phyloP scores from a whole-genome alignment of 2,113 vertebrate genomes.

The Plotosus lineatus region DNA sequence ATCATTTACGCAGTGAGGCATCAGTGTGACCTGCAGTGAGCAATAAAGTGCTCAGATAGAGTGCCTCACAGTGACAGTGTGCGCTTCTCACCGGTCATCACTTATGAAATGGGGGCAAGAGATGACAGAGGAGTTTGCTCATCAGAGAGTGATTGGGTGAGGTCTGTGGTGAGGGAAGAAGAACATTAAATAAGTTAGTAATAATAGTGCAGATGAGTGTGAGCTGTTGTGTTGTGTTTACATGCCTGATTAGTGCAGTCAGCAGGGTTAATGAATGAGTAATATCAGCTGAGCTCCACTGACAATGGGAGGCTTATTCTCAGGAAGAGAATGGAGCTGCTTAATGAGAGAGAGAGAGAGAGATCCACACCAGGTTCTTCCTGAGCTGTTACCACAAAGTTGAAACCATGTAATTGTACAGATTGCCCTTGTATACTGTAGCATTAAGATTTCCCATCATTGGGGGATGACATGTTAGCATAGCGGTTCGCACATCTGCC shows the following conservation, averaged over 20 bases:
- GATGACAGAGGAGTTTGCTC: conserved; percentile 49
- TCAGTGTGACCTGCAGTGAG: conserved; percentile 63
- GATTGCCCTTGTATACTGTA: not conserved
- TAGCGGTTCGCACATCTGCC: too few relatives aligned
- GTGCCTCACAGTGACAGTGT: conserved; percentile 51
- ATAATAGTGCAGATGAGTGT: conserved; percentile 43
- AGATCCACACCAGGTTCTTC: not conserved
- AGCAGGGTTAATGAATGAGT: conserved; percentile 63
- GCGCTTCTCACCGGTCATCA: conserved; percentile 73
- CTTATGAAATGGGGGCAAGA: conserved; percentile 19
- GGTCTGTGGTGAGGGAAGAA: conserved; percentile 54
- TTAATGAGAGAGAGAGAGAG: not conserved
- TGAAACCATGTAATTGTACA: not conserved
- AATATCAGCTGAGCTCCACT: conserved; percentile 52
- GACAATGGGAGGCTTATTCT: conserved; percentile 46
- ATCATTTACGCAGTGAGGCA: conserved; percentile 68
- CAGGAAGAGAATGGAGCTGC: conserved; percentile 6
- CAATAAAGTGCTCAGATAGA: conserved; percentile 72
- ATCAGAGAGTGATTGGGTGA: conserved; percentile 41
- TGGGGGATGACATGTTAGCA: too few relatives aligned
- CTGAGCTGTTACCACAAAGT: not conserved
- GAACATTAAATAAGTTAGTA: conserved; percentile 43
- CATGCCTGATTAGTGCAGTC: conserved; percentile 59
- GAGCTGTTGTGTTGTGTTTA: conserved; percentile 46
- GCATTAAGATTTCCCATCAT: too few relatives aligned